Percentiles rank a stretch among this genome's conserved stretches.
phyloP scores from a whole-genome alignment of 2,113 vertebrate species.

The Grammomys surdaster region DNA sequence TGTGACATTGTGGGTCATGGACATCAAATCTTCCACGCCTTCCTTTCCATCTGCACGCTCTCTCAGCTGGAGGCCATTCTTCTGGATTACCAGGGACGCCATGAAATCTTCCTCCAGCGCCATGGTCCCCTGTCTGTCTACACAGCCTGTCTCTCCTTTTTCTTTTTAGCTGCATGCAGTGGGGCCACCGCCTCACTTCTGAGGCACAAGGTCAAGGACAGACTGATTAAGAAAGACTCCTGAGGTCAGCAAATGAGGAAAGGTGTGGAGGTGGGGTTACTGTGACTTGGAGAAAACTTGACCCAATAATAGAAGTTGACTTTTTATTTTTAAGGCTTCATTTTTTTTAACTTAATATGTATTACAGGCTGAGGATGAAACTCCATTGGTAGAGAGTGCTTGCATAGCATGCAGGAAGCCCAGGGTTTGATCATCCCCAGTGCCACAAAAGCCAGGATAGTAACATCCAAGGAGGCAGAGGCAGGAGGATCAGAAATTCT shows the following conservation, averaged over 20 bases:
- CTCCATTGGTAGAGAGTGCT: not conserved
- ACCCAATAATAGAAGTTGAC: not conserved
- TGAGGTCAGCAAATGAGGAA: conserved; percentile 67
- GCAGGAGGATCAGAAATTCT: not conserved
- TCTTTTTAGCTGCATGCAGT: conserved; percentile 88
- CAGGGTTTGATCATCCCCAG: not conserved
- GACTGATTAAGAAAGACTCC: conserved; percentile 87
- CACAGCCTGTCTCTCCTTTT: conserved; percentile 89
- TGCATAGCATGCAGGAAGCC: not conserved
- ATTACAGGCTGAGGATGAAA: not conserved
- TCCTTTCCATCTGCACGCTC: conserved; percentile 93
- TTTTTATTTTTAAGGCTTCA: conserved; percentile 20
- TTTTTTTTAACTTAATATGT: conserved; percentile 44
- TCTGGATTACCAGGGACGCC: conserved; percentile 90
- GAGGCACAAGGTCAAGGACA: conserved; percentile 86
- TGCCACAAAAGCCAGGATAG: not conserved
- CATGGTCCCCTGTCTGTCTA: conserved; percentile 88
- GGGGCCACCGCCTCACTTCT: conserved; percentile 87
- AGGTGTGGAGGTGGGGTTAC: not conserved
- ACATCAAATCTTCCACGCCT: conserved; percentile 96
- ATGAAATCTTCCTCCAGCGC: conserved; percentile 86
- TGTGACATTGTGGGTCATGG: conserved; percentile 95
- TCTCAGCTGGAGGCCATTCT: conserved; percentile 95
- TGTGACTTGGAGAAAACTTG: not conserved
- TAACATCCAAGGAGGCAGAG: not conserved